These are phyloP conservation scores for Cryptocheilus praepositus DNA, from an alignment of 2,888 invertebrate genomes.

Conservation along the genomic window DNA sequence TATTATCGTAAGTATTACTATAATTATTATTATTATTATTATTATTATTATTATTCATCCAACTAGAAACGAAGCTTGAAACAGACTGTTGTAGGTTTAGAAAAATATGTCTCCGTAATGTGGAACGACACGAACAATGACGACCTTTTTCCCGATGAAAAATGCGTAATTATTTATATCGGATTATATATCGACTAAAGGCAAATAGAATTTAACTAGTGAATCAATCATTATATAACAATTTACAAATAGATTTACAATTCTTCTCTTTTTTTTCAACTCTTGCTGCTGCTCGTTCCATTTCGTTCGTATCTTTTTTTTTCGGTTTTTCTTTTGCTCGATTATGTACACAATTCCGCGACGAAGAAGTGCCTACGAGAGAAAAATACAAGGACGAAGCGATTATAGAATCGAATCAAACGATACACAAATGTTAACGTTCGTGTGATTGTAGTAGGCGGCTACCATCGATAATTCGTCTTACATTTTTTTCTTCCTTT, in stretches of 20 bases:
- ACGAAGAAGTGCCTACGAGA: slow-evolving; percentile 25
- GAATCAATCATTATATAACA: slow-evolving; percentile 57
- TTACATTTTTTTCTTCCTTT: slow-evolving; percentile 18
- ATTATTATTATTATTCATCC: slow-evolving; percentile 15
- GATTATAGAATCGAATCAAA: slow-evolving; percentile 23
- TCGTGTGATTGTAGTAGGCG: slow-evolving; percentile 5
- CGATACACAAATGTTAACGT: slow-evolving; percentile 28
- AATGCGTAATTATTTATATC: slow-evolving; percentile 17
- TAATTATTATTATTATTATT: slow-evolving; percentile 3
- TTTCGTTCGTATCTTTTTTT: too few species aligned
- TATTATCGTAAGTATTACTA: slow-evolving; percentile 1
- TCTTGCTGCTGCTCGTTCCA: not conserved
- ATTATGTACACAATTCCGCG: slow-evolving; percentile 1
- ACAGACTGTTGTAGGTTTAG: slow-evolving; percentile 28
- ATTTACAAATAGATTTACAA: slow-evolving; percentile 66
- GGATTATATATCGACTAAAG: slow-evolving; percentile 36
- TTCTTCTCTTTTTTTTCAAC: slow-evolving; percentile 24
- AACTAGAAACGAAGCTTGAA: slow-evolving; percentile 12
- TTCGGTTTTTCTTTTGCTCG: not conserved
- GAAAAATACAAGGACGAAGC: slow-evolving; percentile 19
- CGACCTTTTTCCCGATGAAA: slow-evolving; percentile 10
- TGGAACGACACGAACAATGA: slow-evolving; percentile 32
- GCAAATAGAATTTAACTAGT: slow-evolving; percentile 54
- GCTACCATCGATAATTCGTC: slow-evolving; percentile 19
- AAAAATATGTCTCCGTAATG: slow-evolving; percentile 28